Conservation (phyloP, 2,797 vertebrate species). For the Mionectes olivaceus region DNA sequence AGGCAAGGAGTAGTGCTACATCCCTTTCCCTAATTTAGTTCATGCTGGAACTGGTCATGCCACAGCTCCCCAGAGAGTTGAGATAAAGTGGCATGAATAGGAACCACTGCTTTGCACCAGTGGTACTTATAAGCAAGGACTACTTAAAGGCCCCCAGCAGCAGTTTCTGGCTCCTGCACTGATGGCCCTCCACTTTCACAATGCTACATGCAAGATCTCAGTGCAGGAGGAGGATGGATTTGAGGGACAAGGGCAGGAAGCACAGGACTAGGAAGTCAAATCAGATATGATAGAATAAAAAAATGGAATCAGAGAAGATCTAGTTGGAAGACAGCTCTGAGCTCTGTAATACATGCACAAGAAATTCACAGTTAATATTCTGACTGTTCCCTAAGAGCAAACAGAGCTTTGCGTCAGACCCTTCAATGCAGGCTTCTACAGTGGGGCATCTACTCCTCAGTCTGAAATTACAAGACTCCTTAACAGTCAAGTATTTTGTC, state of each 20-base stretch:
- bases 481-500: not conserved
- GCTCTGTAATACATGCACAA: not conserved
- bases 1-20: not conserved
- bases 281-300: fast-evolving
- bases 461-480: not conserved
- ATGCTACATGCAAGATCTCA: not conserved
- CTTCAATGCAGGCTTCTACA: not conserved
- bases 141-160: not conserved
- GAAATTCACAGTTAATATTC: not conserved
- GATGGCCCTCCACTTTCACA: not conserved
- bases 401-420: not conserved
- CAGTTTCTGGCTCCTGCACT: not conserved
- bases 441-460: not conserved
- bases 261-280: not conserved
- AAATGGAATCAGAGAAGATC: not conserved
- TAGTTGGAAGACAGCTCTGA: not conserved
- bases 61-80: not conserved
- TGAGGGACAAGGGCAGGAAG: not conserved
- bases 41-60: not conserved
- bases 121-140: not conserved
- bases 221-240: not conserved
- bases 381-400: not conserved
- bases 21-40: not conserved
- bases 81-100: not conserved
- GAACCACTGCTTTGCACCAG: not conserved